Evolutionary conservation across 1,140 invertebrate genomes (phyloP).

Genomic region (Pteromalus puparum): DNA sequence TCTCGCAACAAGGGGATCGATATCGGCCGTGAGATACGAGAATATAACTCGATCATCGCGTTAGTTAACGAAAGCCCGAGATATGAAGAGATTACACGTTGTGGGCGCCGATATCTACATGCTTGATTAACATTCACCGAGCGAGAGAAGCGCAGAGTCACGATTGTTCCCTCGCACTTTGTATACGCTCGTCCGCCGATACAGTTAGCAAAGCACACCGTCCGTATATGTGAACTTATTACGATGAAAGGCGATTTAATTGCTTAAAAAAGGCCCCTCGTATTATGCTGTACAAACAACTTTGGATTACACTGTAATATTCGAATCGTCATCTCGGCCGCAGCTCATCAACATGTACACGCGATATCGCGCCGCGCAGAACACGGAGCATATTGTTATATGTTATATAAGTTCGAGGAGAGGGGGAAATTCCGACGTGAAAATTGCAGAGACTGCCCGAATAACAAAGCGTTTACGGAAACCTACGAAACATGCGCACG

Average conservation of each 20-base stretch:
- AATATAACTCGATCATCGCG: conserved; percentile 23
- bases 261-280: not conserved
- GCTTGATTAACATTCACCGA: conserved; percentile 47
- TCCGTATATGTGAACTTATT: not conserved
- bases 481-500: conserved; percentile 20
- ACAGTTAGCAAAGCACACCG: conserved; percentile 12
- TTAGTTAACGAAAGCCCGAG: conserved; percentile 38
- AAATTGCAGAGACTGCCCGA: not conserved
- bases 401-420: not conserved
- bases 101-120: not conserved
- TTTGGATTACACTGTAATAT: not conserved
- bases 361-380: not conserved
- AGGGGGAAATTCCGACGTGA: not conserved
- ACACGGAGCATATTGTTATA: not conserved
- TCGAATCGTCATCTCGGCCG: not conserved
- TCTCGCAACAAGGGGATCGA: conserved; percentile 19
- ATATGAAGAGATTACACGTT: conserved; percentile 33
- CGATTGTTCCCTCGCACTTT: conserved; percentile 42
- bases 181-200: not conserved
- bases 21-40: not conserved
- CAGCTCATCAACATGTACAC: not conserved
- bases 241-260: conserved; percentile 33
- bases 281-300: not conserved
- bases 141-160: conserved; percentile 25
- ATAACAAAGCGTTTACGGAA: conserved; percentile 21